Base-by-base conservation (phyloP, 2,888 invertebrate genomes). In the Dioctria linearis region DNA sequence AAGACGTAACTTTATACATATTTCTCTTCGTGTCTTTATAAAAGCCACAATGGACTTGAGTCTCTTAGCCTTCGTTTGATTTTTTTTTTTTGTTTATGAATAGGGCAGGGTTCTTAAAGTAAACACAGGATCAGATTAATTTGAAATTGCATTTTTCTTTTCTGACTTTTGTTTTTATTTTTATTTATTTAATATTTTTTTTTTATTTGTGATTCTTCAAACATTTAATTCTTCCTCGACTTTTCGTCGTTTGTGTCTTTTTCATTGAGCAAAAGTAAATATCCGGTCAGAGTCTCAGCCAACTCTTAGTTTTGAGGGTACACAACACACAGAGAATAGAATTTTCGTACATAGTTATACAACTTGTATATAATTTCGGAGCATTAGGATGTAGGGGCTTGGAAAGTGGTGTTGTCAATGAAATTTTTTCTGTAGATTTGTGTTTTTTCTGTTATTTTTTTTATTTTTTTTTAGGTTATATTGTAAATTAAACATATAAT, bases 81-180 rank as follows among this genome's bases (percentile, higher is more conserved):
- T 54, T 54, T 54, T 54, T 8, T 54, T 54, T 54, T 46, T 6
- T 54, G 54, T 54, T 54, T 54, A 54, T 54, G 54, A 54, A 54
- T 54, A 54, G 11, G 54, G 4, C 54, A 54, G 54, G 54, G 11
- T 54, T 54, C 6, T 11, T 54, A 11, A 54, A 54, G 11, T 54
- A 61, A 61, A 61, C 61, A 61, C 37, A 37, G 25, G 61, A 61
- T 37, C 61, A 37, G 61, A 39, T 61, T 61, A 39, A 61, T 61
- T 61, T 4, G n/a, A 61, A 54, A 11, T 54, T 54, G 4, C 11
- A 11, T 61, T 61, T 57, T 11, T 57, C n/a, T 57, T n/a, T 57
- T 39, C 37, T 25, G 25, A 25, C 25, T 25, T 25, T 25, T 25
- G 25, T 25, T 25, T 25, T 25, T 25, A 25, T 25, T 25, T 25